Evolutionary conservation across 2,888 invertebrate species (phyloP).

Genomic region (Trisateles emortualis): DNA sequence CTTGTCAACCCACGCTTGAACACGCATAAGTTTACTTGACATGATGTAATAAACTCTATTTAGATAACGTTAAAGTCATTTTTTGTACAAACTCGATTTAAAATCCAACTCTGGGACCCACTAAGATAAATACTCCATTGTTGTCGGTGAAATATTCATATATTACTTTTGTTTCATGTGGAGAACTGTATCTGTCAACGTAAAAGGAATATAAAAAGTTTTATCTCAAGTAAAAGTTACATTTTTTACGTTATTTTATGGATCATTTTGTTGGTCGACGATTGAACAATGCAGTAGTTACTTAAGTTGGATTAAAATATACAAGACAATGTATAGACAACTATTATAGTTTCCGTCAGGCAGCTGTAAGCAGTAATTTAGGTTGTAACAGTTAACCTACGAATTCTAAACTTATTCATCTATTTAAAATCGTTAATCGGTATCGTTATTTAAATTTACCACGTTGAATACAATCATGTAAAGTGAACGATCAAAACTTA

Average conservation of each 20-base stretch:
- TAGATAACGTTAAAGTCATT: conserved; percentile 44
- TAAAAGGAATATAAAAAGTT: conserved; percentile 26
- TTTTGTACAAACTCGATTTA: conserved; percentile 36
- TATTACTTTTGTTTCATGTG: conserved; percentile 35
- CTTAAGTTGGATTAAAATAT: no score
- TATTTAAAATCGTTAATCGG: no score
- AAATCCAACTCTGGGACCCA: conserved; percentile 31
- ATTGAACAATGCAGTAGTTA: background rate
- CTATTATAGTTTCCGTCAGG: background rate
- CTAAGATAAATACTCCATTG: conserved; percentile 51
- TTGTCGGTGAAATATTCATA: conserved; percentile 33
- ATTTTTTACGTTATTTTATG: background rate
- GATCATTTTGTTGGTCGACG: background rate
- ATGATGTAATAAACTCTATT: conserved; percentile 54
- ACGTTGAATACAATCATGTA: background rate
- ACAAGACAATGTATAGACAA: no score
- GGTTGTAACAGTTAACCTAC: no score
- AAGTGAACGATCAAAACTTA: background rate
- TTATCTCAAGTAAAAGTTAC: conserved; percentile 13
- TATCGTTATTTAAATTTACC: no score
- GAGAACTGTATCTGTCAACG: conserved; percentile 20
- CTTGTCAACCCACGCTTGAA: conserved; percentile 79
- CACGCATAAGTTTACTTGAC: conserved; percentile 41
- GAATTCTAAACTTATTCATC: no score
- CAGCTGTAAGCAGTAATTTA: no score